phyloP scores from a whole-genome alignment of 2,888 invertebrate species.

The Artemia sinica region DNA sequence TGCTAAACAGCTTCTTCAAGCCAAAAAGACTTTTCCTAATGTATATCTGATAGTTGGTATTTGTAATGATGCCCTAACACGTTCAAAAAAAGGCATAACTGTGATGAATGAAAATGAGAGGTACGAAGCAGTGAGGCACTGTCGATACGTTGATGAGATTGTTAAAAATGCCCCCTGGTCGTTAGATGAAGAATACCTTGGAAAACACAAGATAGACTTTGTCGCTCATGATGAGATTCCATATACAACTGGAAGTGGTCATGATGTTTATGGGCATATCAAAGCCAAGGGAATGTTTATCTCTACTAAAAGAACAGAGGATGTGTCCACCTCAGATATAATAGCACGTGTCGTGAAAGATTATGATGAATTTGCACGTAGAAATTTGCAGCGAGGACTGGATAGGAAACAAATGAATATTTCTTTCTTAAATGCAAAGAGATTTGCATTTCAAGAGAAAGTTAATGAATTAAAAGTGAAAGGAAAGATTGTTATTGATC shows the following conservation, averaged over 20 bases:
- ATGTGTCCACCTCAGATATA: slow-evolving; percentile 99
- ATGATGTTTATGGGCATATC: slow-evolving; percentile 64
- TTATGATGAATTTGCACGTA: slow-evolving; percentile 89
- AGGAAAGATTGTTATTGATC: slow-evolving; percentile 68
- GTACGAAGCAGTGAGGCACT: slow-evolving; percentile 90
- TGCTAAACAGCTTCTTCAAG: slow-evolving; percentile 87
- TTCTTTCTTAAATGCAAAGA: slow-evolving; percentile 70
- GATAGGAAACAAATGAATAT: slow-evolving; percentile 95
- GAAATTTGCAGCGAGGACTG: slow-evolving; percentile 90
- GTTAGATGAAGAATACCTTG: slow-evolving; percentile 69
- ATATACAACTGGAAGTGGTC: slow-evolving; percentile 65
- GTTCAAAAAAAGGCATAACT: slow-evolving; percentile 78
- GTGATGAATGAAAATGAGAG: slow-evolving; percentile 91
- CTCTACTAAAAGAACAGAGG: slow-evolving; percentile 82
- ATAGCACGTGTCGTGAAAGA: slow-evolving; percentile 92
- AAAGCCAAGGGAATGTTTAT: slow-evolving; percentile 93
- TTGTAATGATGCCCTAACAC: slow-evolving; percentile 77
- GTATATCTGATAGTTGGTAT: slow-evolving; percentile 94
- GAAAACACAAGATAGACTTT: slow-evolving; percentile 87
- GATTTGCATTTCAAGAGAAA: slow-evolving; percentile 82
- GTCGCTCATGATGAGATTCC: slow-evolving; percentile 97
- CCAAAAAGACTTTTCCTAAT: slow-evolving; percentile 86
- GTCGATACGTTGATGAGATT: slow-evolving; percentile 94
- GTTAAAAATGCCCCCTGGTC: slow-evolving; percentile 86
- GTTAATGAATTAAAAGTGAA: slow-evolving; percentile 85